Base-by-base conservation (phyloP, 2,797 vertebrate genomes). In the Microcaecilia unicolor region DNA sequence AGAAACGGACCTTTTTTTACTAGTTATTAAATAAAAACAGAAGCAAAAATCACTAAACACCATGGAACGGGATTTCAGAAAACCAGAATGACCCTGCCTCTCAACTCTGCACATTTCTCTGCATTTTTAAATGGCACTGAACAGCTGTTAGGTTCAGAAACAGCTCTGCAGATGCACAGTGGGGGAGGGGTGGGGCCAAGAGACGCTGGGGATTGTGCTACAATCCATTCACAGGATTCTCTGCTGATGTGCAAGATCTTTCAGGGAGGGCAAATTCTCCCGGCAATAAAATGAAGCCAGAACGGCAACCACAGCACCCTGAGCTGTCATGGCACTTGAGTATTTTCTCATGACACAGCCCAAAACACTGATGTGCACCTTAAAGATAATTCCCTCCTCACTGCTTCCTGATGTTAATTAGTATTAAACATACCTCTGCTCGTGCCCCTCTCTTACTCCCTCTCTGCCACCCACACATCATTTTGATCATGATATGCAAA, bases 401-500 rank as follows among this genome's bases (percentile, higher is more conserved):
- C 34, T 32, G n/a, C n/a, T 37, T 17, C 22, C n/a, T 16, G n/a
- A 23, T 30, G 10, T 36, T 34, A 19, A 10, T 8, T 8, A 24
- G 7, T 12, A 10, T 10, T 25, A 25, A 25, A 36, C 23, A 32
- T 37, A 25, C 25, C 17, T 0, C 14, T 3, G 14, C 6, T 28
- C 5, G 3, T 6, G 12, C 16, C 15, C 4, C 16, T 11, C 22
- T 15, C 19, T 15, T 25, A 3, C 25, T 16, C 25, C 4, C 25
- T 9, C 25, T 0, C 0, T 11, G 0, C 0, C 11, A 3, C 9
- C 10, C 3, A 4, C 8, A 3, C 0, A 16, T 2, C 2, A 15
- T 37, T 30, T 34, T 15, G 2, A 1, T 10, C 28, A 11, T 0
- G 1, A 17, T 5, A 19, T 18, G 39, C 31, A 15, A 6, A 15